Conservation (phyloP, 2,888 invertebrate species). For the Apodemia duryi region DNA sequence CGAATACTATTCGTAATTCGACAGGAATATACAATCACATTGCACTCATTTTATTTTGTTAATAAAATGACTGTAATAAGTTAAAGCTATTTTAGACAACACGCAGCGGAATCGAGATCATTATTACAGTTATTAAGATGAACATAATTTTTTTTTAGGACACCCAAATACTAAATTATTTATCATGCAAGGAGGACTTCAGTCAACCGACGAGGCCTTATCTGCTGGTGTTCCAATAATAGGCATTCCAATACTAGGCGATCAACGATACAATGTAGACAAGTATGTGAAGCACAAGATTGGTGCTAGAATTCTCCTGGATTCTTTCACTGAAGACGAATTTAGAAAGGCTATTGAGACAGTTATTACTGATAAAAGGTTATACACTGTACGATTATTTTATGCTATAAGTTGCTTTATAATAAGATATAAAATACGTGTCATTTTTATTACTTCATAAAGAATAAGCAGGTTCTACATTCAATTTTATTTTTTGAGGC, state of each 20-base stretch:
- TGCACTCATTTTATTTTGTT: too few species aligned
- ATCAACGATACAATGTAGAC: slow-evolving; percentile 41
- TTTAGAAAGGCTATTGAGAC: slow-evolving; percentile 18
- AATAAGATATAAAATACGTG: too few species aligned
- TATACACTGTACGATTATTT: not conserved
- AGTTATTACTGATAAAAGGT: slow-evolving; percentile 11
- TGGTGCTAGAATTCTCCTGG: slow-evolving; percentile 23
- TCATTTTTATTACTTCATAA: too few species aligned
- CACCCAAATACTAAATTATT: slow-evolving; percentile 57
- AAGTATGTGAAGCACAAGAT: slow-evolving; percentile 31
- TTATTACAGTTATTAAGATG: too few species aligned
- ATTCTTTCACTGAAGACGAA: slow-evolving; percentile 23
- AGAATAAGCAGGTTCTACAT: too few species aligned
- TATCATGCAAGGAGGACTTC: slow-evolving; percentile 57
- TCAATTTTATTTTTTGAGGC: too few species aligned
- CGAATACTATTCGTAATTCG: too few species aligned
- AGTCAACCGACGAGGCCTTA: slow-evolving; percentile 48
- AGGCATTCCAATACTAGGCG: slow-evolving; percentile 41
- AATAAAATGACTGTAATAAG: too few species aligned
- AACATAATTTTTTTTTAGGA: slow-evolving; percentile 30
- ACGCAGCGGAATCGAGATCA: too few species aligned
- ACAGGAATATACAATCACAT: too few species aligned
- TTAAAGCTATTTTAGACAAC: too few species aligned
- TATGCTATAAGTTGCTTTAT: too few species aligned
- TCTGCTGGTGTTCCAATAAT: slow-evolving; percentile 39